Conservation (phyloP, 2,113 vertebrate genomes). For the Circaetus cinerascens region DNA sequence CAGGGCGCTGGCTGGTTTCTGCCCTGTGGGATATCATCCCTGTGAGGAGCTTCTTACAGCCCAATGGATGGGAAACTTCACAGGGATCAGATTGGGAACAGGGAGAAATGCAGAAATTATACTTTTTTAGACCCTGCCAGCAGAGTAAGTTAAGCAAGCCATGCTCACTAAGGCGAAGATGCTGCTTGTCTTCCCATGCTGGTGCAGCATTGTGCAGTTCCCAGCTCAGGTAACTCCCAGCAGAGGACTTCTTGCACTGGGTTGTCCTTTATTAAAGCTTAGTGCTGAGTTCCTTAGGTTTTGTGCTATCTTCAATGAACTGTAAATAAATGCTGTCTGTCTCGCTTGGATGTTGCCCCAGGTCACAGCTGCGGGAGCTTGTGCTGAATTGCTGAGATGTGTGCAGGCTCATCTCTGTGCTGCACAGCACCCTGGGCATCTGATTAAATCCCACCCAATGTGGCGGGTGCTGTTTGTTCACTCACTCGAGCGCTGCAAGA, state of each 20-base stretch:
- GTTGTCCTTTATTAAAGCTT: not conserved
- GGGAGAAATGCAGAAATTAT: not conserved
- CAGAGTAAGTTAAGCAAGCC: not conserved
- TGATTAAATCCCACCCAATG: not conserved
- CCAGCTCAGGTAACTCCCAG: not conserved
- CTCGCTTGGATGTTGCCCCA: not conserved
- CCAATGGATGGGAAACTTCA: not conserved
- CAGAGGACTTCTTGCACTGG: not conserved
- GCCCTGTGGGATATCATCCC: not conserved
- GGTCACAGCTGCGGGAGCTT: not conserved
- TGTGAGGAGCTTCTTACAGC: not conserved
- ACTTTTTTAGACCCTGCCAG: not conserved
- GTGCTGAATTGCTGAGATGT: not conserved
- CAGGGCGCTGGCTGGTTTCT: not conserved
- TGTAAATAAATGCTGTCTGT: not conserved
- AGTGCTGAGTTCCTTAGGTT: not conserved
- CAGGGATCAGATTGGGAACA: not conserved
- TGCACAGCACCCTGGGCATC: not conserved
- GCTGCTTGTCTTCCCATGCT: not conserved
- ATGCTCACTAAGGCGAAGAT: accelerated
- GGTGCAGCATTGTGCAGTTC: not conserved
- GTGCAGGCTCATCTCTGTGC: not conserved
- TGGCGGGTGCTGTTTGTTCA: not conserved
- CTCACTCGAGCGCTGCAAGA: not conserved
- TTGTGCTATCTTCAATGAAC: not conserved